Evolutionary conservation across 2,888 invertebrate species (phyloP).

Genomic region (Eupithecia vulgata): DNA sequence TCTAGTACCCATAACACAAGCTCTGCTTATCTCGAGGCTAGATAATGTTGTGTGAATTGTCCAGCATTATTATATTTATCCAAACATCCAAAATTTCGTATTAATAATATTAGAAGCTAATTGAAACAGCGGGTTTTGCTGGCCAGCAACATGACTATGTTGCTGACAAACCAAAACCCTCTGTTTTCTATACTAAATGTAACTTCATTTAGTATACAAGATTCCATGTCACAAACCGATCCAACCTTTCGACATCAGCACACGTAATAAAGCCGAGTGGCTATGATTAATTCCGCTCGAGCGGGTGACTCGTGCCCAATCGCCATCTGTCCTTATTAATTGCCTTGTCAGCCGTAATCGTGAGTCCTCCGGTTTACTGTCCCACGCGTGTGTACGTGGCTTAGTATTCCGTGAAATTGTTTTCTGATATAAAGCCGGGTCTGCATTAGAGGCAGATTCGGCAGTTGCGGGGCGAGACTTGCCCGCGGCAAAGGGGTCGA

Average conservation of each 20-base stretch:
- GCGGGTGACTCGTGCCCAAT: constrained; percentile 81
- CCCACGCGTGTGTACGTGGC: constrained; percentile 53
- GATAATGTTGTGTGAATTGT: too few relatives aligned
- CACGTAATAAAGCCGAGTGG: constrained; percentile 64
- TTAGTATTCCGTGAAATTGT: constrained; percentile 59
- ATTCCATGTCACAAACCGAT: constrained; percentile 6
- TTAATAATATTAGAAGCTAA: too few relatives aligned
- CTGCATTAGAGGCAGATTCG: constrained; percentile 10
- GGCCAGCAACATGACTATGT: too few relatives aligned
- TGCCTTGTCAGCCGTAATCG: constrained; percentile 81
- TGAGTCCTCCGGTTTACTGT: constrained; percentile 70
- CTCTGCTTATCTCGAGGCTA: too few relatives aligned
- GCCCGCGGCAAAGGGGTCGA: not conserved
- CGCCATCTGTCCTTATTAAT: constrained; percentile 83
- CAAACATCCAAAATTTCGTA: too few relatives aligned
- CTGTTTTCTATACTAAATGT: too few relatives aligned
- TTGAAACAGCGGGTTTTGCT: too few relatives aligned
- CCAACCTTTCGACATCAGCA: constrained; percentile 28
- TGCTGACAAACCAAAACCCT: too few relatives aligned
- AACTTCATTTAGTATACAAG: not conserved
- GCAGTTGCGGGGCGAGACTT: not conserved
- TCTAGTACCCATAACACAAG: too few relatives aligned
- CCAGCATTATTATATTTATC: too few relatives aligned
- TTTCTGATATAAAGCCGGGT: constrained; percentile 43
- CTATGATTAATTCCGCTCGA: constrained; percentile 81